Percentiles rank a stretch among this genome's conserved stretches.
Evolutionary conservation across 2,888 invertebrate genomes (phyloP).

Genomic region (Epinotia nisella): DNA sequence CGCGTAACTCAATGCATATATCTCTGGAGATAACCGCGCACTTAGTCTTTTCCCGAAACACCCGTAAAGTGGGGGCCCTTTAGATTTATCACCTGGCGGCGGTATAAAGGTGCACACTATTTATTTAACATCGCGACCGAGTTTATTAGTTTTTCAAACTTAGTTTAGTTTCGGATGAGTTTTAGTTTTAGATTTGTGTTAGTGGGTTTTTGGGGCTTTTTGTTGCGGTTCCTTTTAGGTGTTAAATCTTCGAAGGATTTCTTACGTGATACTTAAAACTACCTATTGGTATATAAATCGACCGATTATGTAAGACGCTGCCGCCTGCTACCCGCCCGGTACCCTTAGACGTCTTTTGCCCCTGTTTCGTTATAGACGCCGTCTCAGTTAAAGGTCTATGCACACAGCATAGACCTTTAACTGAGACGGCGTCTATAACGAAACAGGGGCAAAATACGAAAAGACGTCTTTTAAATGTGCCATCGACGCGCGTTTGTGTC

Average conservation of each 20-base stretch:
- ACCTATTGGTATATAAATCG: no score
- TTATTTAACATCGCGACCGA: constrained; percentile 54
- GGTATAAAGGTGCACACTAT: constrained; percentile 73
- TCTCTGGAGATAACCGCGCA: constrained; percentile 61
- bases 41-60: constrained; percentile 67
- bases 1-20: constrained; percentile 54
- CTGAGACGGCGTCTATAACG: no score
- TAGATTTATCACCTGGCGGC: constrained; percentile 75
- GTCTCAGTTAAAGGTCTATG: no score
- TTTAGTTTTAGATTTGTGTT: constrained; percentile 43
- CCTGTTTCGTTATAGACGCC: no score
- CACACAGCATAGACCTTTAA: no score
- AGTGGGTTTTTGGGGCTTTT: constrained; percentile 27
- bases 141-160: constrained; percentile 42
- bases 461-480: no score
- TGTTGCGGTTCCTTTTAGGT: not conserved
- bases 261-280: no score
- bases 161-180: constrained; percentile 38
- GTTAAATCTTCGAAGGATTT: not conserved
- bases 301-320: no score
- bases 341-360: no score
- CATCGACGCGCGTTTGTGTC: no score
- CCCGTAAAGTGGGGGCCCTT: constrained; percentile 65
- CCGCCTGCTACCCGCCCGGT: no score
- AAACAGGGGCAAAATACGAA: no score